Percentiles rank a stretch among this genome's conserved stretches.
Conservation (phyloP, 2,888 invertebrate species). For the Diarsia rubi region DNA sequence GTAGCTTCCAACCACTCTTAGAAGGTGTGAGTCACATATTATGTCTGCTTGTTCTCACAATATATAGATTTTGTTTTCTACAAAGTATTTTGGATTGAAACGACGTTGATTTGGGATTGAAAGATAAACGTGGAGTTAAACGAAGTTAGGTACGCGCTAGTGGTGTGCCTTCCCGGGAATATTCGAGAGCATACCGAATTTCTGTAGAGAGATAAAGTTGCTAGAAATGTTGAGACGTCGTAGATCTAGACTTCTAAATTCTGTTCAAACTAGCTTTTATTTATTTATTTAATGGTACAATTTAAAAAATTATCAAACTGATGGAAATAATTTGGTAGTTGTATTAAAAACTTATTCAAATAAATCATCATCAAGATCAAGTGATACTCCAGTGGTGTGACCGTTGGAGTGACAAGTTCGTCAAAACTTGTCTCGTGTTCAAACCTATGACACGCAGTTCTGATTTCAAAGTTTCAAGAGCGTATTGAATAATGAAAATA, state of each 20-base stretch:
- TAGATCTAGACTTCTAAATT: neutral
- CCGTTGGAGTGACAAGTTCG: too few relatives aligned
- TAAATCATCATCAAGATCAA: neutral
- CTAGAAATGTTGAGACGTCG: slow-evolving; percentile 6
- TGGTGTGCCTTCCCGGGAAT: slow-evolving; percentile 24
- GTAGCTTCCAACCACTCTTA: neutral
- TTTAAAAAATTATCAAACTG: neutral
- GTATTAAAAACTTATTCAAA: neutral
- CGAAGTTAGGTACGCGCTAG: slow-evolving; percentile 7
- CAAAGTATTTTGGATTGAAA: slow-evolving; percentile 19
- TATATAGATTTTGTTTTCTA: neutral
- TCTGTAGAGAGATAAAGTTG: neutral
- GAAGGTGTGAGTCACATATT: neutral
- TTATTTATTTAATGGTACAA: neutral
- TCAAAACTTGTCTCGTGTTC: too few relatives aligned
- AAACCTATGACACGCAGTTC: too few relatives aligned
- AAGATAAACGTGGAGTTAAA: slow-evolving; percentile 42
- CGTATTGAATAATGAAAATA: too few relatives aligned
- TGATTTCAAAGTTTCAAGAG: too few relatives aligned
- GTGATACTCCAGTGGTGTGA: too few relatives aligned
- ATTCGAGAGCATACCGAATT: neutral
- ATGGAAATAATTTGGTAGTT: neutral
- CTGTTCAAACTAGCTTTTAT: neutral
- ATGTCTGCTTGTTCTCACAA: neutral
- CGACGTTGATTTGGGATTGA: slow-evolving; percentile 34